Conservation (phyloP, 2,797 vertebrate species). For the Erpetoichthys calabaricus region DNA sequence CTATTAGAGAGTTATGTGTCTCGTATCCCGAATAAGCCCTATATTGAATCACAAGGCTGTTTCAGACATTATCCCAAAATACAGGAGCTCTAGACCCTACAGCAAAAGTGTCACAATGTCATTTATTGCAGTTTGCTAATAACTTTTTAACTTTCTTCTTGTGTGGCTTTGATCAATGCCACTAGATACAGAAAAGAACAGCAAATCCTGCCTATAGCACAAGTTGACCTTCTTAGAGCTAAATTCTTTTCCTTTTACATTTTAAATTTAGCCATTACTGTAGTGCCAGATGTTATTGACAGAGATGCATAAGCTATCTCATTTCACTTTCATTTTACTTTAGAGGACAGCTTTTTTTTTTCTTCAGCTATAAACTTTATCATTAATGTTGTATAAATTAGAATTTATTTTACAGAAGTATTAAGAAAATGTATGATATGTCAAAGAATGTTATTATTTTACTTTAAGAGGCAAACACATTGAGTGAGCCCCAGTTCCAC, state of each 20-base stretch:
- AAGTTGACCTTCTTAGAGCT: constrained; percentile 1
- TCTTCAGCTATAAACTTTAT: too few relatives aligned
- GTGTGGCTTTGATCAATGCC: constrained; percentile 4
- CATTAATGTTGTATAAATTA: too few relatives aligned
- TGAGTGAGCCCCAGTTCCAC: too few relatives aligned
- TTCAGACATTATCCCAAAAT: not conserved
- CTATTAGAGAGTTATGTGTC: not conserved
- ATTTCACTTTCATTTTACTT: not conserved
- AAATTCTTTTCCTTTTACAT: not conserved
- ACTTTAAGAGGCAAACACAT: too few relatives aligned
- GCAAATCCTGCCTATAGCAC: constrained; percentile 3
- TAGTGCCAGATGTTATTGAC: not conserved
- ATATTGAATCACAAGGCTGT: not conserved
- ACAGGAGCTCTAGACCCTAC: not conserved
- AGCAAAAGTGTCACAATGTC: not conserved
- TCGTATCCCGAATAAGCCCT: not conserved
- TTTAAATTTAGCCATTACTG: not conserved
- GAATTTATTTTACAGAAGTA: too few relatives aligned
- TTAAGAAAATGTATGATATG: too few relatives aligned
- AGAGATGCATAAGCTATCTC: not conserved
- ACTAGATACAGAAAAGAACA: not conserved
- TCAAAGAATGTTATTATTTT: too few relatives aligned
- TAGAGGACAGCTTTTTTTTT: too few relatives aligned
- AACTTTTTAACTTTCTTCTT: not conserved
- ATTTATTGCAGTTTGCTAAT: not conserved